Conservation (phyloP, 2,888 invertebrate species). For the Augiades crinisus region DNA sequence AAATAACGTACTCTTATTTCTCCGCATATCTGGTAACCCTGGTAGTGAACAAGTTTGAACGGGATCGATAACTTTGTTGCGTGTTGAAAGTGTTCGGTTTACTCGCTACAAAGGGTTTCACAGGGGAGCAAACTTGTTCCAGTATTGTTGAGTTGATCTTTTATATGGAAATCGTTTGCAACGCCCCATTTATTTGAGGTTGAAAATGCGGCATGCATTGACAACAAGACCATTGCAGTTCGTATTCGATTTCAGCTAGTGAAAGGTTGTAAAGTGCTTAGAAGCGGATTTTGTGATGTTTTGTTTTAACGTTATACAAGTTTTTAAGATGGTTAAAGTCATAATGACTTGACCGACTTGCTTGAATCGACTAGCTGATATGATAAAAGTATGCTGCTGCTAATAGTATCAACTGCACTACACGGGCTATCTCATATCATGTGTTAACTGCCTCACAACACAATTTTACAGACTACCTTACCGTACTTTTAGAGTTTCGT, state of each 20-base stretch:
- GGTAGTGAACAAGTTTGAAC: conserved; percentile 38
- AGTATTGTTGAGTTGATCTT: conserved; percentile 36
- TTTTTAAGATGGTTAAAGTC: no score
- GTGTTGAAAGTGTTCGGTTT: conserved; percentile 18
- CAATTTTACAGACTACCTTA: no score
- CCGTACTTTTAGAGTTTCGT: no score
- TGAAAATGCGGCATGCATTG: conserved; percentile 10
- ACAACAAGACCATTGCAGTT: conserved; percentile 1
- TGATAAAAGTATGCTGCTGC: no score
- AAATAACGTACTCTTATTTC: no score
- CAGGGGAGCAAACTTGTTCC: conserved; percentile 19
- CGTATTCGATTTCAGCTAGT: neutral
- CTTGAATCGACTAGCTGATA: no score
- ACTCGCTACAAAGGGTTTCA: conserved; percentile 14
- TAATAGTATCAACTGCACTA: no score
- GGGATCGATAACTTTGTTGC: conserved; percentile 41
- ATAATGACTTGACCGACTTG: no score
- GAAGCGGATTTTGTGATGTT: no score
- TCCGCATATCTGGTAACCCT: conserved; percentile 1
- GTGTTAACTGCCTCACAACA: no score
- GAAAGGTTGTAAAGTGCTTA: conserved; percentile 5
- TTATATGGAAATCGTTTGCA: conserved; percentile 34
- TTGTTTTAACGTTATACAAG: no score
- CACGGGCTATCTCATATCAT: no score
- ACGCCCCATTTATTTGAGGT: conserved; percentile 5